Percentiles rank a stretch among this genome's conserved stretches.
These are phyloP conservation scores for Thysanoteuthis rhombus DNA, from an alignment of 2,888 invertebrate species.

Conservation along the genomic window DNA sequence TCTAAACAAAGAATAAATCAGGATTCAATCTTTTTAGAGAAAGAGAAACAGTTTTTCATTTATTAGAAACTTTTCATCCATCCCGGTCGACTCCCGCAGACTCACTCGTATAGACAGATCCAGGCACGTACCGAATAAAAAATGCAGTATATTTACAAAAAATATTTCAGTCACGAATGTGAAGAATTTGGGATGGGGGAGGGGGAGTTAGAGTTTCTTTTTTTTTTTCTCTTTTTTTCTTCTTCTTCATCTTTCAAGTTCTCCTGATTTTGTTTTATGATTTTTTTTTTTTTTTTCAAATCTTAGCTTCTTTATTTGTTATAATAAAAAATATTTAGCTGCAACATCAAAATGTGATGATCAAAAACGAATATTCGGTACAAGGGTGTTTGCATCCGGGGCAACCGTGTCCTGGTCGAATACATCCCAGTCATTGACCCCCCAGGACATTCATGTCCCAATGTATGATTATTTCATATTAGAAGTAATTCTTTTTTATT, in stretches of 20 bases:
- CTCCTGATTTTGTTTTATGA: not conserved
- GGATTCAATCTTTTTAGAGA: not conserved
- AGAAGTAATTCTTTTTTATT: too few relatives aligned
- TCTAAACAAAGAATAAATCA: too few relatives aligned
- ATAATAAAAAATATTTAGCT: conserved; percentile 1
- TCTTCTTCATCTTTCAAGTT: not conserved
- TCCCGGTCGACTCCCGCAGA: not conserved
- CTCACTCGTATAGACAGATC: not conserved
- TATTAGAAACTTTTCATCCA: not conserved
- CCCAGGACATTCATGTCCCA: too few relatives aligned
- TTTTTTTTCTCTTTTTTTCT: not conserved
- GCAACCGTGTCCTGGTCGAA: too few relatives aligned
- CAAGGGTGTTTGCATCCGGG: too few relatives aligned
- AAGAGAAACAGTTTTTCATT: not conserved
- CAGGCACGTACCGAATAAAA: not conserved
- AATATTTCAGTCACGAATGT: not conserved
- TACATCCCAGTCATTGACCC: too few relatives aligned
- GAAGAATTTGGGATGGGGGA: not conserved
- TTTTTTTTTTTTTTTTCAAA: not conserved
- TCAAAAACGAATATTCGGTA: too few relatives aligned
- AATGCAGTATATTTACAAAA: not conserved
- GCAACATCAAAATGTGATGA: not conserved
- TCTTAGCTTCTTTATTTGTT: not conserved
- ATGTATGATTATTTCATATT: too few relatives aligned
- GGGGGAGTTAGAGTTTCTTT: not conserved